phyloP scores from a whole-genome alignment of 1,140 invertebrate species.

The Dendroctonus valens region DNA sequence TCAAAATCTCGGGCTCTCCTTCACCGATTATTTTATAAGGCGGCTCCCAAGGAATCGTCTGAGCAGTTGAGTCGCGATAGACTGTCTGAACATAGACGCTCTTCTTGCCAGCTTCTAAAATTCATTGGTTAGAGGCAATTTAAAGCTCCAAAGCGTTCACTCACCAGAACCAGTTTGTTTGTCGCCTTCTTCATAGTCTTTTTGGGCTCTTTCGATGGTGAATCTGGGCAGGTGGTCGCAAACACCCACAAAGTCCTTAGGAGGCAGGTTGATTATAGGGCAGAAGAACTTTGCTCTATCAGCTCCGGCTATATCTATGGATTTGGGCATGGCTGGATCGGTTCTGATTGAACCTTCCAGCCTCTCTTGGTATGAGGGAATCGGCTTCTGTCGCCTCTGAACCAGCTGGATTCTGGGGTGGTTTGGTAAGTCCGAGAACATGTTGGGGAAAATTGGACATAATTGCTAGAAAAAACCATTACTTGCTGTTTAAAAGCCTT shows the following conservation, averaged over 20 bases:
- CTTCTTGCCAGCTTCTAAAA: slow-evolving; percentile 6
- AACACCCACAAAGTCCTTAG: slow-evolving; percentile 29
- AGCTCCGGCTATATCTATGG: slow-evolving; percentile 27
- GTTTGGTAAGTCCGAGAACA: slow-evolving; percentile 56
- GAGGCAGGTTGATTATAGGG: slow-evolving; percentile 36
- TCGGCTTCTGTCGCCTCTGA: slow-evolving; percentile 25
- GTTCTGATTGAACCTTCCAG: background rate
- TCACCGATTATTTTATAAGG: slow-evolving; percentile 55
- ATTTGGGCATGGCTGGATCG: slow-evolving; percentile 12
- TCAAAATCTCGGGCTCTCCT: slow-evolving; percentile 60
- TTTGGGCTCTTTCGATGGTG: slow-evolving; percentile 30
- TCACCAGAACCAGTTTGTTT: background rate
- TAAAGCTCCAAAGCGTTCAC: too few relatives aligned
- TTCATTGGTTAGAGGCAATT: too few relatives aligned
- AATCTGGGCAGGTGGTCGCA: slow-evolving; percentile 26
- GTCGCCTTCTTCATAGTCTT: slow-evolving; percentile 2
- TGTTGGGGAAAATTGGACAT: slow-evolving; percentile 56
- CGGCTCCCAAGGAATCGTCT: slow-evolving; percentile 74
- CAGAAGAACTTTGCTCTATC: slow-evolving; percentile 37
- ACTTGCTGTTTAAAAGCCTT: too few relatives aligned
- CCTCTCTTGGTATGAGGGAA: slow-evolving; percentile 27
- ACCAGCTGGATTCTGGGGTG: slow-evolving; percentile 43
- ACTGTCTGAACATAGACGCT: slow-evolving; percentile 60
- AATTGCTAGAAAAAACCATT: slow-evolving; percentile 48
- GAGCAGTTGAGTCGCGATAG: slow-evolving; percentile 72